Percentiles rank a stretch among this genome's conserved stretches.
Conservation (phyloP, 1,140 invertebrate species). For the Cryptotermes secundus region DNA sequence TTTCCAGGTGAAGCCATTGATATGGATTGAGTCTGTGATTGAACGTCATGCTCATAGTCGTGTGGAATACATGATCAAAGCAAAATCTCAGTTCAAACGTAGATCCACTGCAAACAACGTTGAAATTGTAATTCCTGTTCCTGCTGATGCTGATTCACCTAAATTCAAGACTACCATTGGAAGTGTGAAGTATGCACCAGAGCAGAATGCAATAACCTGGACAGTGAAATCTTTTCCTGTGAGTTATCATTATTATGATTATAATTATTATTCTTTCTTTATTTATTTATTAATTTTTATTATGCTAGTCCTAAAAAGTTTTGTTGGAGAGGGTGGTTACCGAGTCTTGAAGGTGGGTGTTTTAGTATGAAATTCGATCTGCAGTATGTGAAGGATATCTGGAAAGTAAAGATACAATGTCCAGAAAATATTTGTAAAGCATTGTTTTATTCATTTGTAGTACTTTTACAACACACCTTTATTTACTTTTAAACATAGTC, state of each 20-base stretch:
- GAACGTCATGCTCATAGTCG: constrained; percentile 97
- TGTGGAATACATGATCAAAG: constrained; percentile 99
- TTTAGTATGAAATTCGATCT: too few species aligned
- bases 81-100: constrained; percentile 98
- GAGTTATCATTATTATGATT: constrained; percentile 39
- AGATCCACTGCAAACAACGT: constrained; percentile 99
- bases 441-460: too few species aligned
- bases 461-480: too few species aligned
- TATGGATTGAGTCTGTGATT: constrained; percentile 99
- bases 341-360: too few species aligned
- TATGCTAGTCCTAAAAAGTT: too few species aligned
- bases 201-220: constrained; percentile 98
- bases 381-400: too few species aligned
- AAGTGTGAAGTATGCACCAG: constrained; percentile 96
- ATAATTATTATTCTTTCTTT: too few species aligned
- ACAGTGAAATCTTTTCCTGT: constrained; percentile 98
- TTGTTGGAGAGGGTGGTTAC: too few species aligned
- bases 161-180: constrained; percentile 99
- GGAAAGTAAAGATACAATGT: too few species aligned
- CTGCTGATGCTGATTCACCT: constrained; percentile 96
- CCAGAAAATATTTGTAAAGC: too few species aligned
- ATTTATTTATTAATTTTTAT: too few species aligned
- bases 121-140: constrained; percentile 98
- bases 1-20: constrained; percentile 87
- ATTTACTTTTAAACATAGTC: too few species aligned